Evolutionary conservation across 2,888 invertebrate species (phyloP).

Genomic region (Autographa pulchrina): DNA sequence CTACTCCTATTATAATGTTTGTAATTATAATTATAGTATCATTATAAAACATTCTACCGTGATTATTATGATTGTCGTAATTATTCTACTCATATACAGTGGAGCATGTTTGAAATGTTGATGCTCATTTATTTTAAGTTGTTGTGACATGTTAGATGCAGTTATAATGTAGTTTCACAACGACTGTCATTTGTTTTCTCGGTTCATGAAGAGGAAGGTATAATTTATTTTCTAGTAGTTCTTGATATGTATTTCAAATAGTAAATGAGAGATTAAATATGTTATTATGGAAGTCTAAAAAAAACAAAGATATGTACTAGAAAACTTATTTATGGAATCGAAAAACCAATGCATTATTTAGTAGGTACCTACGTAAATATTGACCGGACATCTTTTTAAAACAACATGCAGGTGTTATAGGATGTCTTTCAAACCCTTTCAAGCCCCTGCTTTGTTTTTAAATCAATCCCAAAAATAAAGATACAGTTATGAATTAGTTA

Average conservation of each 20-base stretch:
- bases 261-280: no score
- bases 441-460: background rate
- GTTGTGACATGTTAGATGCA: slow-evolving; percentile 31
- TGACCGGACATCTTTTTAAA: no score
- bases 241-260: no score
- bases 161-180: slow-evolving; percentile 14
- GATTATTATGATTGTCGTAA: slow-evolving; percentile 54
- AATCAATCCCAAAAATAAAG: background rate
- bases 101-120: slow-evolving; percentile 18
- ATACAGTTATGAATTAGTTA: background rate
- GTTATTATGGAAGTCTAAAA: no score
- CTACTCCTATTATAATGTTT: slow-evolving; percentile 30
- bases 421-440: background rate
- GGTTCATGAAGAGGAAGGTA: background rate
- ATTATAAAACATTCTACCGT: slow-evolving; percentile 42
- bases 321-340: no score
- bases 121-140: slow-evolving; percentile 29
- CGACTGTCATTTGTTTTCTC: slow-evolving; percentile 16
- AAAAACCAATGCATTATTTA: no score
- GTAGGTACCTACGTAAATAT: no score
- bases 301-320: no score
- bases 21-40: slow-evolving; percentile 58
- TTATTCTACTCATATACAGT: slow-evolving; percentile 32
- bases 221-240: no score
- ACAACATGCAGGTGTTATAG: background rate